Evolutionary conservation across 2,113 vertebrate species (phyloP).

Genomic region (Agapornis roseicollis): DNA sequence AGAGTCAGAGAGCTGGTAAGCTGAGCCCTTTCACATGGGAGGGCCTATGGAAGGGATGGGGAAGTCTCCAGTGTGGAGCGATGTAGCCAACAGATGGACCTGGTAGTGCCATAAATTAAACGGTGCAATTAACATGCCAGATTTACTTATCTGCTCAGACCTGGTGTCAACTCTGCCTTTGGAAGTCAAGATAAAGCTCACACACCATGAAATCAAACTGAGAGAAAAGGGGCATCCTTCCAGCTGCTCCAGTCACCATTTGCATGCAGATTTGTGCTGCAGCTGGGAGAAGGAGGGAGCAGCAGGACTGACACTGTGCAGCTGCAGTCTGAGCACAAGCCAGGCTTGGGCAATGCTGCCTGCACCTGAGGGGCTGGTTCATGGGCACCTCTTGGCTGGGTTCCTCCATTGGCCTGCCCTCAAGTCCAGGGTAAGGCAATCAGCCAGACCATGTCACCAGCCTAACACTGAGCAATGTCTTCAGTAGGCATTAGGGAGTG

Average conservation of each 20-base stretch:
- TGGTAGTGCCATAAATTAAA: neutral
- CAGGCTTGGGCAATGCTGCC: neutral
- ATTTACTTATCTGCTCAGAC: neutral
- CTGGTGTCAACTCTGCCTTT: neutral
- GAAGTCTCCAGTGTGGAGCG: neutral
- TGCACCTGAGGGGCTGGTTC: neutral
- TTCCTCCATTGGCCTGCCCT: neutral
- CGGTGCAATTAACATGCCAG: neutral
- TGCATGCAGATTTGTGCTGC: neutral
- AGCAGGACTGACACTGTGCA: fast-evolving
- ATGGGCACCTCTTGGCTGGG: neutral
- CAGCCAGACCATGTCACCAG: fast-evolving
- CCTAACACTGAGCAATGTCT: fast-evolving
- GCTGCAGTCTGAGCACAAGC: fast-evolving
- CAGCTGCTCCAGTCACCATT: fast-evolving
- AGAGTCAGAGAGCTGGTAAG: neutral
- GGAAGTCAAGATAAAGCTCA: neutral
- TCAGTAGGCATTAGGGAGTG: fast-evolving
- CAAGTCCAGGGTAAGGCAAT: fast-evolving
- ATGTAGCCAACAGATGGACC: neutral
- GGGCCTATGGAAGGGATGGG: neutral
- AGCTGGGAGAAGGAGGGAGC: neutral
- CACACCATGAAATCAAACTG: neutral
- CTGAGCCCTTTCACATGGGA: neutral
- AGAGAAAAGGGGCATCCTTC: neutral